Base-by-base conservation (phyloP, 2,797 vertebrate genomes). In the Myotis planiceps region DNA sequence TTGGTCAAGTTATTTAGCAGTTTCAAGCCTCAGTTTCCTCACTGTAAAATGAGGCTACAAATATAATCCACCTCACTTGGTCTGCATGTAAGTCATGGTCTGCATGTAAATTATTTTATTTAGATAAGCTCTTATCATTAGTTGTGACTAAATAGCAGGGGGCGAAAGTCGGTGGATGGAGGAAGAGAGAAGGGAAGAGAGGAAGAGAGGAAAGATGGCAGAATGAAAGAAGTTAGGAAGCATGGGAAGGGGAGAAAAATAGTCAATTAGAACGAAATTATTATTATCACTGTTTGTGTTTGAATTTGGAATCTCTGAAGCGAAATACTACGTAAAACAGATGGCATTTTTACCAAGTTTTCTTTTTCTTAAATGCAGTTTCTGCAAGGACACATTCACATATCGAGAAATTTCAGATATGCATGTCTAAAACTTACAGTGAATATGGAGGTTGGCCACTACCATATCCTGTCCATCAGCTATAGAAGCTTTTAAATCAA, bases 401-500 rank as follows among this genome's bases (percentile, higher is more conserved):
- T 69, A 95, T 13, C 69, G 65, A 85, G 81, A 78, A 39, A 82
- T 82, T 75, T 80, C 74, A 79, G 19, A 88, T 49, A 60, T 12
- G 5, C n/a, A 32, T 83, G 63, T 53, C 27, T 95, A 87, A 87
- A 92, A 94, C 58, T 71, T 72, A 13, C 6, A 75, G 51, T 53
- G 37, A 92, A 68, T 80, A 49, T 39, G 55, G 53, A 92, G 12
- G n/a, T 82, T 95, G 80, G 53, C 14, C 32, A 49, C 19, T 93
- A 72, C 85, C 23, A 65, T 47, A 92, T 74, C 60, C 37, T 55
- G 89, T 88, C 68, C n/a, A 60, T 89, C 76, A 92, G 51, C 4
- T 92, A 76, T 69, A 90, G 69, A 93, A 21, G 21, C 29, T 84
- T 96, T 95, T 95, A 97, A 96, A 75, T 96, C 55, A 96, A 94